These are phyloP conservation scores for Pseudomyrmex gracilis DNA, from an alignment of 1,140 invertebrate genomes.

Conservation along the genomic window DNA sequence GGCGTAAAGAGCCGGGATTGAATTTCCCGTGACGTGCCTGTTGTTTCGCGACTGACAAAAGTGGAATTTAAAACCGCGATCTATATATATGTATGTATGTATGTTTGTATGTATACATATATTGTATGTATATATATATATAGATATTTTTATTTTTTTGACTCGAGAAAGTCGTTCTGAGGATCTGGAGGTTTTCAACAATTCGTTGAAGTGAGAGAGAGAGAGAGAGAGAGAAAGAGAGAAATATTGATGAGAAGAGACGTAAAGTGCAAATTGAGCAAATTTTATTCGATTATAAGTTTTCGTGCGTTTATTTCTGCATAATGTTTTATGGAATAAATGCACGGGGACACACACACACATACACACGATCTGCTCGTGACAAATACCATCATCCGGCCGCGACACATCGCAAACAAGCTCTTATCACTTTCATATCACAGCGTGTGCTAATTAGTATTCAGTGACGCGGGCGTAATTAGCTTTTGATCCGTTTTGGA, in stretches of 20 bases:
- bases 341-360: background rate
- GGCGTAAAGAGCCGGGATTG: conserved; percentile 65
- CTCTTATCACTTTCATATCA: conserved; percentile 28
- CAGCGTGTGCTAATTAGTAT: conserved; percentile 23
- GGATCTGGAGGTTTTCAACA: too few species aligned
- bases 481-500: background rate
- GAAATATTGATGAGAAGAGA: too few species aligned
- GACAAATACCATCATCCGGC: background rate
- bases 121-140: too few species aligned
- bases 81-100: background rate
- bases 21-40: conserved; percentile 64
- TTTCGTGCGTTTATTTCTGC: background rate
- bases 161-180: background rate
- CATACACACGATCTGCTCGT: background rate
- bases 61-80: conserved; percentile 67
- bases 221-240: too few species aligned
- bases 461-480: conserved; percentile 36
- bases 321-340: conserved; percentile 15
- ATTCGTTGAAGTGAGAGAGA: too few species aligned
- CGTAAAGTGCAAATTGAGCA: background rate
- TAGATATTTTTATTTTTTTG: background rate
- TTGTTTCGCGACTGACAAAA: conserved; percentile 57
- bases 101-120: too few species aligned
- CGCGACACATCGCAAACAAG: background rate
- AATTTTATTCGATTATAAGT: conserved; percentile 20